Percentiles rank a stretch among this genome's conserved stretches.
phyloP scores from a whole-genome alignment of 30 jellyfish, hydroid and myxozoan species.

The Hydractinia echinata region DNA sequence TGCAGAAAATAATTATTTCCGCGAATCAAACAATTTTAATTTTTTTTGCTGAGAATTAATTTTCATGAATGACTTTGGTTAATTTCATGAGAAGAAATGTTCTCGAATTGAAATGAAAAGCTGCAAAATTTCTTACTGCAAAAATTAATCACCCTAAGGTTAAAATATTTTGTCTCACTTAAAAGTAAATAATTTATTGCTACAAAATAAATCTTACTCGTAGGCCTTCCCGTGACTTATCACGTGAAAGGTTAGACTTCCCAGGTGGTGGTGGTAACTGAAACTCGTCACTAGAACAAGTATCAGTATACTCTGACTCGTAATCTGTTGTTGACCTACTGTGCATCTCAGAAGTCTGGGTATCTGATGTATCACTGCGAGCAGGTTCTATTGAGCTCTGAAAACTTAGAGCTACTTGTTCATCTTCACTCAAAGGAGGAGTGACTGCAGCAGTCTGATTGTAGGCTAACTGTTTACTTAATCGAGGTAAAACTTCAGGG shows the following conservation, averaged over 20 bases:
- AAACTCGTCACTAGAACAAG: neutral
- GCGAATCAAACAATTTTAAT: too few species aligned
- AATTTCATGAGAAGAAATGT: too few species aligned
- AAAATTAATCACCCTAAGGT: too few species aligned
- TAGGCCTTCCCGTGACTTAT: neutral
- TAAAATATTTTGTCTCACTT: too few species aligned
- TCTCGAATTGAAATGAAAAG: too few species aligned
- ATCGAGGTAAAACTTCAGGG: conserved; percentile 16
- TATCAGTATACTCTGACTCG: conserved; percentile 2
- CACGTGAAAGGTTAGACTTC: conserved; percentile 12
- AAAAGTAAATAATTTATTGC: too few species aligned
- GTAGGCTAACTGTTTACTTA: neutral
- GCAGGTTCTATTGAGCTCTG: neutral
- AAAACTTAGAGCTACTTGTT: neutral
- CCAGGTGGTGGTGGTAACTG: conserved; percentile 32
- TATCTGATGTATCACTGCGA: neutral
- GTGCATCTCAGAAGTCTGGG: neutral
- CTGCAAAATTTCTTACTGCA: too few species aligned
- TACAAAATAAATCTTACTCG: too few species aligned
- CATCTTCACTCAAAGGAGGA: neutral
- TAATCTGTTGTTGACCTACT: neutral
- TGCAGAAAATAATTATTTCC: too few species aligned
- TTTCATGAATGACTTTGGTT: too few species aligned
- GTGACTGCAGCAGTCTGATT: neutral
- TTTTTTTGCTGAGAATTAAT: too few species aligned